Evolutionary conservation across 2,888 invertebrate genomes (phyloP), one percentile per base, ranked within the genome.

Genomic region (Leptinotarsa tumamoca): DNA sequence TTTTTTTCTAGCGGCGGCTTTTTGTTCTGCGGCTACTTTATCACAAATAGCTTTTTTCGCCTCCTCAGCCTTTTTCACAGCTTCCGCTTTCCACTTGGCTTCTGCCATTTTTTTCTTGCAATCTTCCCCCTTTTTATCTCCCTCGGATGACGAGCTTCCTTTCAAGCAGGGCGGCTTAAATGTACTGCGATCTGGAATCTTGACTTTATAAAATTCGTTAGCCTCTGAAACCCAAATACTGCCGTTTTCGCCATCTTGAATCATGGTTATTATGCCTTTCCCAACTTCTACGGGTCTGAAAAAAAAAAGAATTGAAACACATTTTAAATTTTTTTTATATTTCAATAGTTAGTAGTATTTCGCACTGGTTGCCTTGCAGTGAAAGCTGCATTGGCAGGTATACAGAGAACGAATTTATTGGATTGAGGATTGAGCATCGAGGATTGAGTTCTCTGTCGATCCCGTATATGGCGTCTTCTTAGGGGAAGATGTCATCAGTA

Each of bases 191-290:
- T 84, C 82, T 15, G 86, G 86, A 68, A 86, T 82, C 10, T 75
- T 77, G 4, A 84, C 84, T 78, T 85, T 85, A 76, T 86, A 85
- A 74, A 83, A 80, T 68, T 85, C 73, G 10, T 80, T 79, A 18
- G 80, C 90, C 83, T 91, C 90, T 18, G 89, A 87, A 49, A 90
- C 86, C 91, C 91, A 91, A 1, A 90, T 89, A 4, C 90, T 90
- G 1, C 90, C 91, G 83, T 89, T 90, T 23, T 88, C 87, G 4
- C 88, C 90, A 58, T 86, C 87, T 70, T 82, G 82, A 21, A 89
- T 82, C 74, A 89, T 75, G 5, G 83, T 84, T 51, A 88, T 80
- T 83, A 89, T 82, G 14, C 87, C 88, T 77, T 84, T 81, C 4
- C 87, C 88, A 1, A 89, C 87, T 77, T 84, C 81, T 43, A 80